Evolutionary conservation across 2,113 vertebrate genomes (phyloP).

Genomic region (Podarcis raffonei): DNA sequence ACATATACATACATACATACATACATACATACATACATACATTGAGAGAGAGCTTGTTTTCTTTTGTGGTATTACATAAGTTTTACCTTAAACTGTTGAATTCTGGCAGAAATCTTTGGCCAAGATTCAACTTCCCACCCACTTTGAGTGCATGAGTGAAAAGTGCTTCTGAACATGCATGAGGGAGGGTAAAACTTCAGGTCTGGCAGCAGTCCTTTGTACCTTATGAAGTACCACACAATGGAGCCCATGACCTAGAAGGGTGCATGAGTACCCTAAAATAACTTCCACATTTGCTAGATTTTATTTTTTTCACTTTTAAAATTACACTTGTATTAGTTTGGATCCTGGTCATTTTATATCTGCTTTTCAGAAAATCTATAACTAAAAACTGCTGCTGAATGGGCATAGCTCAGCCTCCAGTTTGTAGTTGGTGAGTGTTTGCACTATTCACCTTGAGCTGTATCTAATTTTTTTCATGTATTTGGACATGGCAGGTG

Average conservation of each 20-base stretch:
- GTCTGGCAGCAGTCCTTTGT: background rate
- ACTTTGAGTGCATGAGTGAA: background rate
- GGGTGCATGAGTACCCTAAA: background rate
- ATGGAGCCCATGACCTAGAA: too few species aligned
- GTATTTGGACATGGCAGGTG: constrained; percentile 10
- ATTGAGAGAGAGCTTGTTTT: background rate
- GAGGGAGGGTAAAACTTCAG: too few species aligned
- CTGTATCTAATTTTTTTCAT: constrained; percentile 15
- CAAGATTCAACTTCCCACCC: background rate
- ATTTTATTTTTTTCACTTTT: too few species aligned
- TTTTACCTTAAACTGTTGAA: background rate
- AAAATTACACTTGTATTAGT: constrained; percentile 35
- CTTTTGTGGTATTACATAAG: background rate
- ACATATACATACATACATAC: background rate
- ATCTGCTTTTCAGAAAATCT: background rate
- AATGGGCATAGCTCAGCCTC: background rate
- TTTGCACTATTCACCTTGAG: background rate
- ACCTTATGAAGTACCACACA: background rate
- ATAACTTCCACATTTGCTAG: too few species aligned
- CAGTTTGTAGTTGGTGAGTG: background rate
- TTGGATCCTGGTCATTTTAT: background rate
- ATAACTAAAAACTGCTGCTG: constrained; percentile 1
- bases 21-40: too few species aligned
- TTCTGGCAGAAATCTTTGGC: background rate
- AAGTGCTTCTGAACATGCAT: background rate